These are phyloP conservation scores for Tipula confusa DNA, from an alignment of 2,888 invertebrate genomes.

Conservation along the genomic window DNA sequence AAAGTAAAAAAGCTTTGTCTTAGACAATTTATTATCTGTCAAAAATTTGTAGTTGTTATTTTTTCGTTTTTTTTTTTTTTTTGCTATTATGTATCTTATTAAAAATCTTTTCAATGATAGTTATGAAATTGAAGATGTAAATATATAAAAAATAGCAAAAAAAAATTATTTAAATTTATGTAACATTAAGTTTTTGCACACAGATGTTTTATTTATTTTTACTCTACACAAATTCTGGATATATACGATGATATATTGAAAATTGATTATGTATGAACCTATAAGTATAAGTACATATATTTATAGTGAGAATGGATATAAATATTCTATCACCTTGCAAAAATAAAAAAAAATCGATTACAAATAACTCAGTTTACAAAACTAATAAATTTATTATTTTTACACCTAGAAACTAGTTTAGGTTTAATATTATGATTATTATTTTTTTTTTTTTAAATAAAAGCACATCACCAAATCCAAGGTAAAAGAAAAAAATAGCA, in stretches of 20 bases:
- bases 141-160: not conserved
- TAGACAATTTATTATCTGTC: conserved; percentile 16
- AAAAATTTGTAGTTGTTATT: conserved; percentile 8
- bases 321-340: conserved; percentile 25
- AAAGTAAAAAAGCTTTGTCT: not conserved
- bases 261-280: not conserved
- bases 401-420: conserved; percentile 25
- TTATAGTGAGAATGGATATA: not conserved
- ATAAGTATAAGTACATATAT: too few relatives aligned
- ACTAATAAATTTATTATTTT: conserved; percentile 12
- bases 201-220: not conserved
- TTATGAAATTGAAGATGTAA: conserved; percentile 20
- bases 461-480: not conserved
- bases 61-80: not conserved
- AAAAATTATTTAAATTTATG: not conserved
- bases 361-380: conserved; percentile 1
- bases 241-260: not conserved
- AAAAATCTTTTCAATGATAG: not conserved
- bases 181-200: not conserved
- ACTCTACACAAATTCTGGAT: not conserved
- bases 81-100: conserved; percentile 3
- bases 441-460: not conserved
- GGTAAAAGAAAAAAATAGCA: not conserved
- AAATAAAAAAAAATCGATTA: not conserved
- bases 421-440: not conserved